Base-by-base conservation (phyloP, 2,113 vertebrate species). In the Tychaedon coryphoeus region DNA sequence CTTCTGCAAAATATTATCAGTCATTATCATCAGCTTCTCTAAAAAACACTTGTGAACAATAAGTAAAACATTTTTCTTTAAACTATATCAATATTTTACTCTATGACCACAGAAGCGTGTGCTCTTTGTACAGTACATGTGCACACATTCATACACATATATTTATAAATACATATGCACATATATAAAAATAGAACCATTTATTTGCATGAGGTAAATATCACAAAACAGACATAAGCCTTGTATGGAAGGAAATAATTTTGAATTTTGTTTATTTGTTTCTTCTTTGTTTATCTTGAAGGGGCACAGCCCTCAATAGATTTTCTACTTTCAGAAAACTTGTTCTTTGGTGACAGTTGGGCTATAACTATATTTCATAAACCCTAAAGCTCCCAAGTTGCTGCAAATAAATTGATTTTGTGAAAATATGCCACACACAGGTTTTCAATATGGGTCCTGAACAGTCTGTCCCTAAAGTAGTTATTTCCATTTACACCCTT, bases 391-490 rank as follows among this genome's bases (percentile, higher is more conserved):
- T 97, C 96, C 95, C 96, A 96, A 86, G 94, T 95, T 97, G 90
- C 96, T 86, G 91, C 89, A 97, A 98, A 97, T 97, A 98, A 98
- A 98, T 97, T 96, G 97, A 97, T 98, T 98, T 98, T 97, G 93
- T 97, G 87, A 96, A 98, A 98, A 97, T 97, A 97, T 96, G 97
- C 5, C 71, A 96, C 97, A 95, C 91, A 76, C 66, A 88, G 77
- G 76, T 97, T 97, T 97, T 97, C 96, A 96, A 43, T 97, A 96
- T 94, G 86, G 96, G 93, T 95, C 95, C 92, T 95, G 94, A 98
- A 94, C 84, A 96, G 86, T 85, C 94, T 95, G 95, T 97, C 97
- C 96, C 97, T 98, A 98, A 98, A 98, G 97, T 88, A 97, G 96
- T 98, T 98, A 97, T 97, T 98, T 98, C 96, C 96, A 96, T 96